phyloP scores from a whole-genome alignment of 2,113 vertebrate species.

The Ammodramus savannarum region DNA sequence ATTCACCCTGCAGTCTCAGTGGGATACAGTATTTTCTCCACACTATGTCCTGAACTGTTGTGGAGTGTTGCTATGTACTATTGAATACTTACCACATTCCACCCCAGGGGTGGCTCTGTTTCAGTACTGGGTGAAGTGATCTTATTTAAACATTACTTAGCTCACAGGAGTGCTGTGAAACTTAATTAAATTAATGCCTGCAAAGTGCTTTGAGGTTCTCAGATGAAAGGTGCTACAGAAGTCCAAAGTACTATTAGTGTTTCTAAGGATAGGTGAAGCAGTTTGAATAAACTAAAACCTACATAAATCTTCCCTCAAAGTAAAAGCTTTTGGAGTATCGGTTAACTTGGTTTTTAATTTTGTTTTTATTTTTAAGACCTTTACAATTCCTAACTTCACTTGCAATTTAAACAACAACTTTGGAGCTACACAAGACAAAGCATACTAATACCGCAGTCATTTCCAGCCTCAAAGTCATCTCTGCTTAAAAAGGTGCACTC shows the following conservation, averaged over 20 bases:
- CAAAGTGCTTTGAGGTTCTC: slow-evolving; percentile 55
- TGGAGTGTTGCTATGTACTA: neutral
- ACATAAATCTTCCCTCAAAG: slow-evolving; percentile 10
- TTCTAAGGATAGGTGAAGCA: slow-evolving; percentile 24
- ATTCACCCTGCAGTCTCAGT: neutral
- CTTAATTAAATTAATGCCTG: slow-evolving; percentile 64
- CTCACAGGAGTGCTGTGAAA: slow-evolving; percentile 49
- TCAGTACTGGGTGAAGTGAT: slow-evolving; percentile 53
- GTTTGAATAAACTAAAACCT: neutral
- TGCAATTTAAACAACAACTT: neutral
- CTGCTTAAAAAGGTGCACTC: neutral
- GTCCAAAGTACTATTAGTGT: slow-evolving; percentile 13
- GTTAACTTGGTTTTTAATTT: neutral
- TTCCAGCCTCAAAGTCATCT: neutral
- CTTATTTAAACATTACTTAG: slow-evolving; percentile 64
- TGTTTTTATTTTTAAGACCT: slow-evolving; percentile 4
- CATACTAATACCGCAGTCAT: neutral
- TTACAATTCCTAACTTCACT: neutral
- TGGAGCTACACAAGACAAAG: neutral
- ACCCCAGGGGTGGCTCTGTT: slow-evolving; percentile 27
- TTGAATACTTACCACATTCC: slow-evolving; percentile 3
- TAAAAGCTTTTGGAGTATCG: neutral
- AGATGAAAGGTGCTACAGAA: slow-evolving; percentile 62
- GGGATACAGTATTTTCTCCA: neutral
- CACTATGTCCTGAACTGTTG: neutral